These are phyloP conservation scores for Sturnira hondurensis DNA, from an alignment of 2,113 vertebrate species.

Conservation along the genomic window DNA sequence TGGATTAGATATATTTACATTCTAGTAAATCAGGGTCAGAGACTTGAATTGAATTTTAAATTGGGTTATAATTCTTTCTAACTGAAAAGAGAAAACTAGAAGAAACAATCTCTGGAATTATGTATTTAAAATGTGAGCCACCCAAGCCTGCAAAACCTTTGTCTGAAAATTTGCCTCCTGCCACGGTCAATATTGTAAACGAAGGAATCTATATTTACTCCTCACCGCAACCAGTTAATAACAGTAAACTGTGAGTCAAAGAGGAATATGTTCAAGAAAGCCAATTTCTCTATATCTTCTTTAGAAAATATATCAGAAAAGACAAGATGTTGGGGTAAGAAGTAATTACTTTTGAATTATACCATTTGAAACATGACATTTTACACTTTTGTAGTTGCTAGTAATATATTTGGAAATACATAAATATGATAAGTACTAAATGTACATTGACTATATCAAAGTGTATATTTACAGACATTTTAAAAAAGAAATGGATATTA, in stretches of 20 bases:
- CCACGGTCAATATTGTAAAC: not conserved
- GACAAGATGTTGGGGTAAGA: not conserved
- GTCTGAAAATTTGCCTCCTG: not conserved
- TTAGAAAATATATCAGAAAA: not conserved
- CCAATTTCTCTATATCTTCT: not conserved
- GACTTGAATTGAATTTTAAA: slow-evolving; percentile 8
- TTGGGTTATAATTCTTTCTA: not conserved
- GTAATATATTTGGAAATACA: not conserved
- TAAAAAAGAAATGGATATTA: not conserved
- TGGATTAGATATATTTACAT: slow-evolving; percentile 12
- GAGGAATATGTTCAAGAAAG: not conserved
- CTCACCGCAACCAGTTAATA: not conserved
- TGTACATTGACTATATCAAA: not conserved
- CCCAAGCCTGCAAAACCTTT: not conserved
- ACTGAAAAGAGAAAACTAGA: not conserved
- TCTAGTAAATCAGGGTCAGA: not conserved
- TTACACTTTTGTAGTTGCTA: not conserved
- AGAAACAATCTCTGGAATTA: not conserved
- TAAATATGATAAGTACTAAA: not conserved
- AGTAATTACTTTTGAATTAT: not conserved
- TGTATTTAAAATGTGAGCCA: not conserved
- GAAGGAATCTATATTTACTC: not conserved
- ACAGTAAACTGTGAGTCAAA: not conserved
- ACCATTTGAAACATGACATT: not conserved
- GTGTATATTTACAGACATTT: not conserved